Base-by-base conservation (phyloP, 2,888 invertebrate species). In the Lasioglossum zephyrum region DNA sequence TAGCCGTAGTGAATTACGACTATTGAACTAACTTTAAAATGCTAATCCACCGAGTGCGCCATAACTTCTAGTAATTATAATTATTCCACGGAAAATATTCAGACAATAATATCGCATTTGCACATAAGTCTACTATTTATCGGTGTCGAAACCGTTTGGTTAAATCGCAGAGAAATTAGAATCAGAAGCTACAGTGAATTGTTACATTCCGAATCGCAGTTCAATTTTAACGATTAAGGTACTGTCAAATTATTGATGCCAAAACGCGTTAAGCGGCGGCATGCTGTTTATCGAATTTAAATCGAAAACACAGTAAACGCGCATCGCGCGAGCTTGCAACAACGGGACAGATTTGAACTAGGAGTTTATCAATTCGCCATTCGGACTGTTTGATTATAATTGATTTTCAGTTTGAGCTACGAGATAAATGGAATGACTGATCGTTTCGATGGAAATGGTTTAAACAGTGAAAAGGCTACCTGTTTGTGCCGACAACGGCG, bases 291-390 rank as follows among this genome's bases (percentile, higher is more conserved):
- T 44, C 16, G 11, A 26, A 49, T 80, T 74, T 74, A 39, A 74
- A 70, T 74, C 57, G 47, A 70, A 31, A 47, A 53, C 36, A 49
- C 57, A 22, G 36, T 41, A 39, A n/a, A 11, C 47, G 22, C 18
- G n/a, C 16, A 18, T 41, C n/a, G 31, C 9, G 2, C 26, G 41
- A 36, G 36, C 60, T 57, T 47, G 18, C 18, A 66, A 73, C 53
- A 80, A 53, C 63, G 57, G 53, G 36, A 74, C 60, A 16, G 53
- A 76, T 81, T 76, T 44, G 72, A 49, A 31, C 66, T 83, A 73
- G 53, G 53, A 66, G 44, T 81, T 81, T 73, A 83, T 81, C 72
- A 75, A 83, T 80, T 72, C 72, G 63, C 31, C 72, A 18, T 75
- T 41, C 22, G 39, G 39, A n/a, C 53, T 73, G 66, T 47, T 53